phyloP scores from a whole-genome alignment of 2,888 invertebrate species.

The Netelia virgata region DNA sequence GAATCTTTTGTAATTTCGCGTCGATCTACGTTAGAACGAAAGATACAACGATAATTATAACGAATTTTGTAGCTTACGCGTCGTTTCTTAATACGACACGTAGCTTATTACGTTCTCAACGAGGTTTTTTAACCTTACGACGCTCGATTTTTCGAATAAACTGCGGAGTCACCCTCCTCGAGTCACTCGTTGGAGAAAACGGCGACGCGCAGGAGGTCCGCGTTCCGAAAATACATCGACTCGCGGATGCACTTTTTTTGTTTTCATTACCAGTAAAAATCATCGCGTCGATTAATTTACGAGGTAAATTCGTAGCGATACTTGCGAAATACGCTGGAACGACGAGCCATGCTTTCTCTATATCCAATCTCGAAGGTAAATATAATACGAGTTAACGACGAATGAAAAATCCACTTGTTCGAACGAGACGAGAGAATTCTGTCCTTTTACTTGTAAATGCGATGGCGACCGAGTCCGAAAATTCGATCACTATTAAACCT shows the following conservation, averaged over 20 bases:
- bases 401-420: no score
- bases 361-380: background rate
- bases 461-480: no score
- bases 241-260: slow-evolving; percentile 37
- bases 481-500: no score
- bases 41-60: background rate
- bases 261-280: slow-evolving; percentile 34
- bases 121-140: slow-evolving; percentile 22
- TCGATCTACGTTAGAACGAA: background rate
- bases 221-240: slow-evolving; percentile 43
- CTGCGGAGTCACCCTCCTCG: slow-evolving; percentile 40
- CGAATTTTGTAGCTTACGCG: background rate
- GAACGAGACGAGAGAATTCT: no score
- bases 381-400: no score
- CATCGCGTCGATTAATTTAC: slow-evolving; percentile 15
- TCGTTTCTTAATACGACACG: background rate
- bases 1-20: background rate
- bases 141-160: slow-evolving; percentile 32
- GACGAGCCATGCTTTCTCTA: background rate
- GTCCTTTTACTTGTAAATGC: no score
- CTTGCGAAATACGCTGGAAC: background rate
- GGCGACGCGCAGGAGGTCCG: slow-evolving; percentile 7
- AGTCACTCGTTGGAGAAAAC: slow-evolving; percentile 9
- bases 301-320: background rate
- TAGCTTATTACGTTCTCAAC: background rate